These are phyloP conservation scores for Drosophila subsilvestris DNA, from an alignment of 2,888 invertebrate species.

Conservation along the genomic window DNA sequence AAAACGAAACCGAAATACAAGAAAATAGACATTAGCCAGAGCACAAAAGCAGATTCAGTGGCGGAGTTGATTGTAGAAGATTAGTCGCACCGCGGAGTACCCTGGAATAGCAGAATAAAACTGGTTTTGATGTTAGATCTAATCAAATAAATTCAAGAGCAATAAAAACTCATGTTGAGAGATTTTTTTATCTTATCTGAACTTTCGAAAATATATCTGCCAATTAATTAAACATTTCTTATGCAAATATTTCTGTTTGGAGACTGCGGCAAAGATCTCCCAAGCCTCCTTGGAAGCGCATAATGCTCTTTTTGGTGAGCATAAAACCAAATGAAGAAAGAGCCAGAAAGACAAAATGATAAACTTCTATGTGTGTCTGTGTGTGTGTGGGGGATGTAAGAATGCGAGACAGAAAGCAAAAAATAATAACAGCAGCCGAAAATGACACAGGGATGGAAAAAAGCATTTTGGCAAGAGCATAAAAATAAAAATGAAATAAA, in stretches of 20 bases:
- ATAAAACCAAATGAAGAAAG: conserved; percentile 13
- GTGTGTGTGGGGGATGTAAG: conserved; percentile 34
- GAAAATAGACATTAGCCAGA: conserved; percentile 52
- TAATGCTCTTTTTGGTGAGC: not conserved
- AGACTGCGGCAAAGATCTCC: not conserved
- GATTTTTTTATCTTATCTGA: not conserved
- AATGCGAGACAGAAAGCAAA: conserved; percentile 19
- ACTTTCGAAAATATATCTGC: not conserved
- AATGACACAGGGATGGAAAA: conserved; percentile 37
- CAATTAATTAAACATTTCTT: not conserved
- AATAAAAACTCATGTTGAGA: not conserved
- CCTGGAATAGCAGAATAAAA: not conserved
- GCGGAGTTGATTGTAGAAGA: not conserved
- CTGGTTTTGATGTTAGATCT: not conserved
- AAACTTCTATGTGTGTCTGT: conserved; percentile 35
- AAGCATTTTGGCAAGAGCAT: conserved; percentile 51
- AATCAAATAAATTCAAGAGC: not conserved
- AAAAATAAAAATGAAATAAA: conserved; percentile 73
- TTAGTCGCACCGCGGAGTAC: conserved; percentile 15
- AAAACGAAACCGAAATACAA: conserved; percentile 38
- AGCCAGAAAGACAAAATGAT: conserved; percentile 58
- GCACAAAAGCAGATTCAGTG: conserved; percentile 27
- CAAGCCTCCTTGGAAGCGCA: conserved; percentile 1
- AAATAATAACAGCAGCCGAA: conserved; percentile 21
- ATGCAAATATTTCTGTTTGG: not conserved